Conservation (phyloP, 64 coral and sea anemone genomes). For the Trachythela sp. region DNA sequence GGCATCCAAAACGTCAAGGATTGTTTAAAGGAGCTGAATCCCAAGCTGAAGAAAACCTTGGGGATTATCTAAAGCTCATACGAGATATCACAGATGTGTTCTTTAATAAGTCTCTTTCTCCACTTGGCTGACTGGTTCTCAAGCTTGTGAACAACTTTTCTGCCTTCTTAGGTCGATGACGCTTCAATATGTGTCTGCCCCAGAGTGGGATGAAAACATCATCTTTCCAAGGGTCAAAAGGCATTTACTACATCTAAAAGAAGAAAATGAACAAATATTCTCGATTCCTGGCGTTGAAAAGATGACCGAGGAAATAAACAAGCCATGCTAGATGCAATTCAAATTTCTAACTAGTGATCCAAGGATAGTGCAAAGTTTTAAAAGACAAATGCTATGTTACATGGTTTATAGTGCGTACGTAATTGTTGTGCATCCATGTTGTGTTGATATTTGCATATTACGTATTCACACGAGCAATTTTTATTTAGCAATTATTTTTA, state of each 20-base stretch:
- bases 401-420: too few species aligned
- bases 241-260: background rate
- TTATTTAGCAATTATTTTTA: too few species aligned
- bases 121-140: background rate
- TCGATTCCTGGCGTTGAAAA: background rate
- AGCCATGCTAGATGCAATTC: background rate
- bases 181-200: background rate
- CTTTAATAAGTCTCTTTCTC: background rate
- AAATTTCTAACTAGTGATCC: background rate
- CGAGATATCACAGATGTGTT: background rate
- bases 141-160: background rate
- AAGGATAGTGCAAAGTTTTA: too few species aligned
- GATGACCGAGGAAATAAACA: background rate
- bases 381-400: too few species aligned
- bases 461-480: too few species aligned
- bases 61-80: background rate
- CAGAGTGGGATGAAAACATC: background rate
- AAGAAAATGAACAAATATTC: background rate
- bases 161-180: background rate
- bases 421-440: too few species aligned
- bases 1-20: background rate
- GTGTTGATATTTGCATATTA: too few species aligned
- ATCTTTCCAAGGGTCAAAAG: background rate
- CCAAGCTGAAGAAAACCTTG: background rate
- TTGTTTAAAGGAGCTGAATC: background rate